Evolutionary conservation across 2,797 vertebrate species (phyloP).

Genomic region (Geotria australis): DNA sequence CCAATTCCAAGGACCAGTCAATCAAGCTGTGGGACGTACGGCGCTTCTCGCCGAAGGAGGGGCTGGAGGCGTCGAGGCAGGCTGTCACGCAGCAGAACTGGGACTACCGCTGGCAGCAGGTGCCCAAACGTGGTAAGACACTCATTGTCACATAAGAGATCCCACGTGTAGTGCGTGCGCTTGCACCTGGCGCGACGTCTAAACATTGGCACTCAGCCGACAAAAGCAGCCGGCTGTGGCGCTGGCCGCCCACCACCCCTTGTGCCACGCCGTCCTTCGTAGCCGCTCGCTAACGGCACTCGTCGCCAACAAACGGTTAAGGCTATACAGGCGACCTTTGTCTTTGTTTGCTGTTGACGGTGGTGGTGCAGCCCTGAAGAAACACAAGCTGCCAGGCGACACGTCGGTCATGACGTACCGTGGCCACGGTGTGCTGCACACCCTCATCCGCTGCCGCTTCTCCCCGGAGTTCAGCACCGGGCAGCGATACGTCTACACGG

Average conservation of each 20-base stretch:
- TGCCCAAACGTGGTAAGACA: constrained; percentile 42
- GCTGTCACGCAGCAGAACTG: constrained; percentile 67
- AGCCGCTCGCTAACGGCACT: background rate
- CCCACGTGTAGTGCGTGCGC: no score
- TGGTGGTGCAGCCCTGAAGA: constrained; percentile 25
- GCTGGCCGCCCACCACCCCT: background rate
- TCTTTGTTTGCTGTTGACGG: no score
- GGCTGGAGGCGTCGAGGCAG: constrained; percentile 42
- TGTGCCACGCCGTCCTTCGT: background rate
- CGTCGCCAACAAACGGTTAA: background rate
- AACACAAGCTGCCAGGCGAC: constrained; percentile 42
- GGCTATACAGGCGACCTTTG: background rate
- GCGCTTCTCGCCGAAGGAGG: constrained; percentile 48
- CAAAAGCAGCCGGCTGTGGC: background rate
- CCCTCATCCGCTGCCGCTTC: constrained; percentile 55
- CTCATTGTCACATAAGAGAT: background rate
- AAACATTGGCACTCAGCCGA: background rate
- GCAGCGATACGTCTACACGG: constrained; percentile 52
- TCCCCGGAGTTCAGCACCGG: constrained; percentile 48
- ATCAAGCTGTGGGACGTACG: constrained; percentile 78
- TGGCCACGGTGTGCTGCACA: constrained; percentile 59
- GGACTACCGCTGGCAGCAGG: constrained; percentile 84
- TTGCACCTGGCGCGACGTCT: no score
- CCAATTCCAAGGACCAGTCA: constrained; percentile 80
- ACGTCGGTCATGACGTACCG: constrained; percentile 72